Conservation (phyloP, 2,113 vertebrate species). For the Coturnix japonica region DNA sequence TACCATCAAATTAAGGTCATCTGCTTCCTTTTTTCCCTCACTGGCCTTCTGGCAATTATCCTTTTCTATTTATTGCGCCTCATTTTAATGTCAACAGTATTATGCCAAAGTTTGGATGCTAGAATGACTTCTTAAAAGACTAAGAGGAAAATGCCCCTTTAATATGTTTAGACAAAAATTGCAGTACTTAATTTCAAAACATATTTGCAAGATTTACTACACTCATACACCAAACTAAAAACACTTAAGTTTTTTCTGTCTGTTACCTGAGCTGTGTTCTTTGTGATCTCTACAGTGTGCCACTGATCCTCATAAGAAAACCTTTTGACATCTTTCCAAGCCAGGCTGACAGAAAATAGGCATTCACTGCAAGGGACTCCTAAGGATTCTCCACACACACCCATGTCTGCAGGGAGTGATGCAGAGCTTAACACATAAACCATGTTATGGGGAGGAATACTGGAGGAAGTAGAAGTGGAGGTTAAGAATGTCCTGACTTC, state of each 20-base stretch:
- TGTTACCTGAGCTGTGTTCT: neutral
- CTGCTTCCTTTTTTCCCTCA: constrained; percentile 32
- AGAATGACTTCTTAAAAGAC: neutral
- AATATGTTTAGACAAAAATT: constrained; percentile 28
- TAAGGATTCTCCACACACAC: neutral
- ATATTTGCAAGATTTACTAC: constrained; percentile 12
- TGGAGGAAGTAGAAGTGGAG: neutral
- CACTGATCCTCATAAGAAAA: neutral
- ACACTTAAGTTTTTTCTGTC: neutral
- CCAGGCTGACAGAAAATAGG: neutral
- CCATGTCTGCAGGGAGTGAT: neutral
- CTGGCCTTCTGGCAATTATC: constrained; percentile 14
- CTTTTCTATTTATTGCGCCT: constrained; percentile 26
- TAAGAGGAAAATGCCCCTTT: neutral
- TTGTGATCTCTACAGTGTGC: neutral
- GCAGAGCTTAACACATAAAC: neutral
- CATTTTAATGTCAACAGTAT: constrained; percentile 48
- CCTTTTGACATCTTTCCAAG: neutral
- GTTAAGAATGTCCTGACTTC: neutral
- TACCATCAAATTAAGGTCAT: neutral
- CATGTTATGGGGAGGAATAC: neutral
- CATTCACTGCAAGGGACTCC: neutral
- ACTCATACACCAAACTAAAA: neutral
- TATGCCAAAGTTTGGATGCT: constrained; percentile 7
- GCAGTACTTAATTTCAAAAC: constrained; percentile 22